Percentiles rank a stretch among this genome's conserved stretches.
Conservation (phyloP, 37 sponge, comb jelly and placozoan species). For the Eunapius fragilis region DNA sequence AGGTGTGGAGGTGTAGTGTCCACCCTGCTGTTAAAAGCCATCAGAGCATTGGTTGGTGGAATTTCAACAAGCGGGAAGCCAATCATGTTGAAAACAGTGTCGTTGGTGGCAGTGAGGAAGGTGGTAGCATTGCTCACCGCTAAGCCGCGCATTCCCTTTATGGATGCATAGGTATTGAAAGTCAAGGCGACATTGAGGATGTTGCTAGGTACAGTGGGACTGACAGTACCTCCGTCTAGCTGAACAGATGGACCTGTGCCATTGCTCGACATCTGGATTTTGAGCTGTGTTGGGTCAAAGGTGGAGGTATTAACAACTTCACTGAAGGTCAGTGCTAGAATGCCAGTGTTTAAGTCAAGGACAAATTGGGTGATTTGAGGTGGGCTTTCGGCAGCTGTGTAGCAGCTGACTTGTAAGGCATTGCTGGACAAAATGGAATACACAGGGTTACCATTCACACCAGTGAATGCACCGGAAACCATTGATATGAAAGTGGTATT, state of each 20-base stretch:
- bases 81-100: conserved; percentile 61
- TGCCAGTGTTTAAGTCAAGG: conserved; percentile 74
- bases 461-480: conserved; percentile 26
- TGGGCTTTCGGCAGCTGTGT: conserved; percentile 50
- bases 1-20: conserved; percentile 73
- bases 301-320: conserved; percentile 78
- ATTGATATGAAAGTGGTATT: conserved; percentile 62
- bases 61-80: conserved; percentile 54
- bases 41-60: conserved; percentile 13
- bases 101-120: conserved; percentile 67
- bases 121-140: conserved; percentile 53
- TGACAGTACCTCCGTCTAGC: conserved; percentile 25
- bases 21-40: conserved; percentile 35
- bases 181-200: conserved; percentile 27
- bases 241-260: conserved; percentile 8
- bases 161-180: conserved; percentile 43
- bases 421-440: not conserved
- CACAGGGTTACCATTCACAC: conserved; percentile 21
- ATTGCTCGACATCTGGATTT: conserved; percentile 55
- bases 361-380: conserved; percentile 58
- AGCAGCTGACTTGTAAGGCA: conserved; percentile 59
- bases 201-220: conserved; percentile 26
- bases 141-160: conserved; percentile 62
- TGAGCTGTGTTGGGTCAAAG: conserved; percentile 60
- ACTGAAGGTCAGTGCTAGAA: conserved; percentile 70